Evolutionary conservation across 1,140 invertebrate species (phyloP), one percentile per base, ranked within the genome.

Genomic region (Potamilus streckersoni): DNA sequence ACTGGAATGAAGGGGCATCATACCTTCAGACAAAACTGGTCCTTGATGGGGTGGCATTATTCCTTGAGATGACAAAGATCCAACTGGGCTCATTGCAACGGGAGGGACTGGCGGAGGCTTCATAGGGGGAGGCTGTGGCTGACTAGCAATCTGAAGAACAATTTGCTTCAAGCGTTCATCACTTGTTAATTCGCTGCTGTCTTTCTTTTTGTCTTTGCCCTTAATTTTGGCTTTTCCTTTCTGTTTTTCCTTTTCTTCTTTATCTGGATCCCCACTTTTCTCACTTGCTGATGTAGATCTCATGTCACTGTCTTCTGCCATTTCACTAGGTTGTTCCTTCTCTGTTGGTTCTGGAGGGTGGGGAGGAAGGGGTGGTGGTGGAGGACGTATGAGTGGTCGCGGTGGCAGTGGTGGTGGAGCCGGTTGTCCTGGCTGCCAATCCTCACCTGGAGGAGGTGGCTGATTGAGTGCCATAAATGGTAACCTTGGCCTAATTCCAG

Each of bases 151-250:
- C 59, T 78, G 70, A 56, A 64, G 61, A 71, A 65, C 73, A 74
- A 70, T 63, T 65, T 71, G 68, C 74, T 71, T 63, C 58, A 77
- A 59, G 71, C 78, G 59, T 65, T 71, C 72, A 75, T 74, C 79
- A 76, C 64, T 72, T 74, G n/a, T 31, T 49, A 70, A 20, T n/a
- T 19, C 64, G 27, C 69, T 69, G 58, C 69, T 71, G 61, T 79
- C 79, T 61, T 81, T 79, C 57, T 75, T 73, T 72, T 81, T 80
- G 15, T 58, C 73, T 16, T 74, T 68, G 61, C 67, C 69, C 57
- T 71, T 73, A 16, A 71, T 79, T 64, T 80, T 71, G 61, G 64
- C 61, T 68, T 70, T 79, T 62, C 68, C 80, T 61, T 66, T 64
- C 60, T 74, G 49, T 69, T n/a, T 81, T 69, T 31, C 78, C 67